Conservation (phyloP, 92 coral and sea anemone genomes). For the Zoanthus sansibaricus region DNA sequence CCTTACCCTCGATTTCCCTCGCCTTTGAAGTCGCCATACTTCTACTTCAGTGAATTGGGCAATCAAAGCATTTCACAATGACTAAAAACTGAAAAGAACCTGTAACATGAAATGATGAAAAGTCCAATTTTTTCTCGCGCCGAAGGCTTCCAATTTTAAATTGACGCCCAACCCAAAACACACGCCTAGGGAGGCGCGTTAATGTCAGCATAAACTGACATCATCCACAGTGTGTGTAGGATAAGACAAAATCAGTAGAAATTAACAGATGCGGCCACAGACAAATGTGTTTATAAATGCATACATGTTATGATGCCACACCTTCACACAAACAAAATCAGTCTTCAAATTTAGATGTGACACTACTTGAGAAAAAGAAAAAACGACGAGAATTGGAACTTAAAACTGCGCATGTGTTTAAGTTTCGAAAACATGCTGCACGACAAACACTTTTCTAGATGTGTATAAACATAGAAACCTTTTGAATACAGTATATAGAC, state of each 20-base stretch:
- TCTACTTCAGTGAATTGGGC: not conserved
- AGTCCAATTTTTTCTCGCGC: slow-evolving; percentile 8
- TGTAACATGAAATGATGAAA: not conserved
- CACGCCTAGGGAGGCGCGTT: slow-evolving; percentile 12
- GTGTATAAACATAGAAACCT: no score
- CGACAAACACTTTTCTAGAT: no score
- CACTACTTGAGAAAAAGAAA: not conserved
- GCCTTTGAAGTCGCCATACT: slow-evolving; percentile 70
- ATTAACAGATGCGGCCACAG: slow-evolving; percentile 1
- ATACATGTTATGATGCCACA: slow-evolving; percentile 29
- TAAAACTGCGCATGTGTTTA: not conserved
- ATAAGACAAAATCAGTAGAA: not conserved
- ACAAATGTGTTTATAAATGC: slow-evolving; percentile 6
- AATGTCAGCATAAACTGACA: slow-evolving; percentile 6
- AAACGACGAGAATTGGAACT: not conserved
- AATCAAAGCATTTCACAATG: slow-evolving; percentile 2
- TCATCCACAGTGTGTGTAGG: slow-evolving; percentile 12
- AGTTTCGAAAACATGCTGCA: not conserved
- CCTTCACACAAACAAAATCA: not conserved
- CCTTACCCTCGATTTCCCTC: slow-evolving; percentile 85
- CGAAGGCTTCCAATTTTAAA: not conserved
- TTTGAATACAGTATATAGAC: no score
- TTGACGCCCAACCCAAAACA: not conserved
- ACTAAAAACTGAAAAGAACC: not conserved
- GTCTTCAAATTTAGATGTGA: not conserved